These are phyloP conservation scores for Phoxinus phoxinus DNA, from an alignment of 2,113 vertebrate species.

Conservation along the genomic window DNA sequence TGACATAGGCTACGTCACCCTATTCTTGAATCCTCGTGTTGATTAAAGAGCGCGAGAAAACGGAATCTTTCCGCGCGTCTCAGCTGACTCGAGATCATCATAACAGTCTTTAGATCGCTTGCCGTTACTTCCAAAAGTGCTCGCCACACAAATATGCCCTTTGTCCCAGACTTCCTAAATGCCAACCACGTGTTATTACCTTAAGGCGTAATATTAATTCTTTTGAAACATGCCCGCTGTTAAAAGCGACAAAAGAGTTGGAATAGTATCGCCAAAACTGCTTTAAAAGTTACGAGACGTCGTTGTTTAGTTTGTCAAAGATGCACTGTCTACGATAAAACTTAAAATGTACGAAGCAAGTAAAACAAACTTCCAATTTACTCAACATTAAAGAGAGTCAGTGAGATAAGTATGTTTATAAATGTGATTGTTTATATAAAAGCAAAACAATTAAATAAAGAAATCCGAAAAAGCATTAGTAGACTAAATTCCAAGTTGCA, in stretches of 20 bases:
- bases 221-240: constrained; percentile 12
- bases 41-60: constrained; percentile 19
- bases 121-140: constrained; percentile 60
- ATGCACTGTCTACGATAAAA: not conserved
- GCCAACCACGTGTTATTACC: constrained; percentile 78
- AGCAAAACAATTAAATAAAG: not conserved
- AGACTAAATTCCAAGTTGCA: not conserved
- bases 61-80: not conserved
- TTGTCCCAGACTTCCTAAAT: constrained; percentile 76
- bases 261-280: not conserved
- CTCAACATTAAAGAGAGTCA: not conserved
- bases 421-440: not conserved
- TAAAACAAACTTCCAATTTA: not conserved
- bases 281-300: not conserved
- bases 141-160: constrained; percentile 68
- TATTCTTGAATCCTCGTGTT: constrained; percentile 23
- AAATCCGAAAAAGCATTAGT: not conserved
- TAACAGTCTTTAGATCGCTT: constrained; percentile 28
- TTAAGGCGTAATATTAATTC: constrained; percentile 48
- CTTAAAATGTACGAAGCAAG: not conserved
- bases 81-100: not conserved
- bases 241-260: not conserved
- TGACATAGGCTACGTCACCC: constrained; percentile 51
- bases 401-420: not conserved
- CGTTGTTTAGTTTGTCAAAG: not conserved